Evolutionary conservation across 53 echinoderm and acorn worm genomes (phyloP), one percentile per base, ranked within the genome.

Genomic region (Patiria pectinifera): DNA sequence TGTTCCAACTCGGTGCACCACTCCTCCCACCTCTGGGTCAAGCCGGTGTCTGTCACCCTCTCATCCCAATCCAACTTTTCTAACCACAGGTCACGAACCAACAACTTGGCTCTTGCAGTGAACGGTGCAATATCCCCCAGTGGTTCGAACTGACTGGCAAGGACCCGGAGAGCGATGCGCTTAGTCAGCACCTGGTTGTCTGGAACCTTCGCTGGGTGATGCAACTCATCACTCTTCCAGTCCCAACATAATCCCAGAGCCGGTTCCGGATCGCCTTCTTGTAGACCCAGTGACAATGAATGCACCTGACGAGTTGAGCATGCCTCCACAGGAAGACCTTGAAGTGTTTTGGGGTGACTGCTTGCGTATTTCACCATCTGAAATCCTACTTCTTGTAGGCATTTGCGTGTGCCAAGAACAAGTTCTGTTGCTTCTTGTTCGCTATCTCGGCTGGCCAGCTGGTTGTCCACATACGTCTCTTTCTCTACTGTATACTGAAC

Each of bases 1-100:
- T 69, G 12, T 4, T 71, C 48, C 12, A 91, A 58, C 58, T 91
- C 81, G 10, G 18, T 5, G 8, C 15, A 44, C 94, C 94, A 94
- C 22, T 84, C 66, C 49, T 66, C 62, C 94, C 94, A 94, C 4
- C 85, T 66, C 66, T 66, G 12, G 19, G 66, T 66, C 10, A 66
- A 13, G 3, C 15, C 66, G 10, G 66, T 6, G 3, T 66, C 66
- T 3, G 66, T 66, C 19, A 66, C 66, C 66, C 66, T 66, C 66
- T 66, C 15, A 18, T 66, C 66, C 66, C 66, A 66, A 15, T 66
- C 66, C 66, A 66, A 18, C 66, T 66, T 66, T 66, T 66, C 13
- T 15, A 66, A 13, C 66, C 66, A 66, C 66, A 66, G 10, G 19
- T 66, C 66, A 66, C 66, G 66, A 66, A 66, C 66, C 14, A 66